Conservation (phyloP, 2,113 vertebrate species). For the Entomyzon cyanotis region DNA sequence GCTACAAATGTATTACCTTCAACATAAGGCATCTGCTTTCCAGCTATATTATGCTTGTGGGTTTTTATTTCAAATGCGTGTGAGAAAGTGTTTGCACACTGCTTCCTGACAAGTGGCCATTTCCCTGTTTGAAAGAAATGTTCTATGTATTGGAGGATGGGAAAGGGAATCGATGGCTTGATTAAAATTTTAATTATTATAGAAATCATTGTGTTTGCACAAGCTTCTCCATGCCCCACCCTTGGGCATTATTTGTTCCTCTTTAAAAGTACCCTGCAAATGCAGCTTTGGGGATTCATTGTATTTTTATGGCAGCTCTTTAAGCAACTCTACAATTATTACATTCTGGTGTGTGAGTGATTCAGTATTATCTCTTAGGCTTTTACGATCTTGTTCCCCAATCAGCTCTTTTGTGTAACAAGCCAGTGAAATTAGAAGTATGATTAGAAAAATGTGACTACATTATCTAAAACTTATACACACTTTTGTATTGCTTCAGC, state of each 20-base stretch:
- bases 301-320: conserved; percentile 32
- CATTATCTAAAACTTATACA: conserved; percentile 65
- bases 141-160: not conserved
- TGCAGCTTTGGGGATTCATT: conserved; percentile 17
- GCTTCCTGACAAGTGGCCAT: not conserved
- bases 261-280: conserved; percentile 2
- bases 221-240: not conserved
- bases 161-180: not conserved
- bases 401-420: conserved; percentile 54
- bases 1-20: not conserved
- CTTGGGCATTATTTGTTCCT: conserved; percentile 46
- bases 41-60: fast-evolving
- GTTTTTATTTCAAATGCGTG: not conserved
- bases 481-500: conserved; percentile 58
- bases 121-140: not conserved
- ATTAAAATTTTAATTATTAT: conserved; percentile 49
- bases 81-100: fast-evolving
- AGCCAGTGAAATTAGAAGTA: conserved; percentile 68
- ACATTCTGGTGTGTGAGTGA: conserved; percentile 21
- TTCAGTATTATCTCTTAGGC: conserved; percentile 51
- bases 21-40: not conserved
- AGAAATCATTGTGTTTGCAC: conserved; percentile 3
- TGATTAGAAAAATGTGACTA: conserved; percentile 72
- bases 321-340: conserved; percentile 42
- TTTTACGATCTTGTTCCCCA: conserved; percentile 53